phyloP scores from a whole-genome alignment of 2,888 invertebrate species.

The Megastigmus dorsalis region DNA sequence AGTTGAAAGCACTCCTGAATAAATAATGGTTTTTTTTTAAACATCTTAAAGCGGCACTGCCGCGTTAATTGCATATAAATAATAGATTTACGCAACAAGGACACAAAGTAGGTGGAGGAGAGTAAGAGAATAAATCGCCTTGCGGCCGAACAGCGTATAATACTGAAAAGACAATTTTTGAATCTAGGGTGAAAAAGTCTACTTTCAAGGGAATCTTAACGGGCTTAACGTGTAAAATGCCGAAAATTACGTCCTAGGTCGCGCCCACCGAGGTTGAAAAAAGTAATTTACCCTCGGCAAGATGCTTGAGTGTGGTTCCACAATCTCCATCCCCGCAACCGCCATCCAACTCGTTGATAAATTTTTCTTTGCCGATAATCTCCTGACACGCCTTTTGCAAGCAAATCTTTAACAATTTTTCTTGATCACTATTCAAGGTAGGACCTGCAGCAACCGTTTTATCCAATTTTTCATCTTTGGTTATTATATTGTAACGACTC shows the following conservation, averaged over 20 bases:
- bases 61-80: no score
- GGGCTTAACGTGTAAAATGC: no score
- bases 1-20: slow-evolving; percentile 62
- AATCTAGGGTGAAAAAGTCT: no score
- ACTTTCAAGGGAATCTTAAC: no score
- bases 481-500: neutral
- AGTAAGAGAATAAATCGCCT: no score
- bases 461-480: slow-evolving; percentile 33
- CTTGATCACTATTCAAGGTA: slow-evolving; percentile 56
- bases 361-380: slow-evolving; percentile 63
- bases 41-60: no score
- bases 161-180: no score
- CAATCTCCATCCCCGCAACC: slow-evolving; percentile 81
- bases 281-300: slow-evolving; percentile 77
- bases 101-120: no score
- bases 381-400: slow-evolving; percentile 70
- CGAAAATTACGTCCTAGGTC: no score
- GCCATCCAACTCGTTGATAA: slow-evolving; percentile 75
- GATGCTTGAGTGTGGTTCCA: slow-evolving; percentile 77
- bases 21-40: neutral
- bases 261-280: no score
- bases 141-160: no score
- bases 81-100: no score
- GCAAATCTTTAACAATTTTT: slow-evolving; percentile 69
- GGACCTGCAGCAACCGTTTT: slow-evolving; percentile 57